Evolutionary conservation across 2,113 vertebrate genomes (phyloP).

Genomic region (Puntigrus tetrazona): DNA sequence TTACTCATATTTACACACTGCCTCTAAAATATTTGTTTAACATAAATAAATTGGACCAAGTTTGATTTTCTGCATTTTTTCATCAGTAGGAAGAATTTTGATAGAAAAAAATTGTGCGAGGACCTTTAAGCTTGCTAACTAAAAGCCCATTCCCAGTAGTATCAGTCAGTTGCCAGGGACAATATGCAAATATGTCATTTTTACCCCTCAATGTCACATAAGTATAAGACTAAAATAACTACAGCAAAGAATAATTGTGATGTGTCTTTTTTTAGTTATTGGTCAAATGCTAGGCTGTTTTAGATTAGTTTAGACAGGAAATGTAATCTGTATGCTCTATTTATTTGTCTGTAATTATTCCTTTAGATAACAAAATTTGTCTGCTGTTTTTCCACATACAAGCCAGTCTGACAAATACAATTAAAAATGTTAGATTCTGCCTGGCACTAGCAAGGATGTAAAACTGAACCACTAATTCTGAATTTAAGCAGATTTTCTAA

Average conservation of each 20-base stretch:
- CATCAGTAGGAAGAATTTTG: no score
- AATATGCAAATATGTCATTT: neutral
- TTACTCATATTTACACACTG: no score
- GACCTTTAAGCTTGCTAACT: neutral
- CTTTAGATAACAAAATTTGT: neutral
- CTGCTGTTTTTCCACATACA: neutral
- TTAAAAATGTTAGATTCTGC: neutral
- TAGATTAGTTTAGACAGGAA: neutral
- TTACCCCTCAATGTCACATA: neutral
- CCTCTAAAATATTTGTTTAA: no score
- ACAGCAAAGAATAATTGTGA: neutral
- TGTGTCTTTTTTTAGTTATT: neutral
- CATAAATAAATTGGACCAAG: no score
- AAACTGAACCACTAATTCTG: neutral
- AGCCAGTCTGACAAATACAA: neutral
- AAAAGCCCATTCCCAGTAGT: neutral
- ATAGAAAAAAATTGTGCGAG: no score
- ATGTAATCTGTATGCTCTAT: neutral
- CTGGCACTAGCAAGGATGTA: neutral
- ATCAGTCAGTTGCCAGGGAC: neutral
- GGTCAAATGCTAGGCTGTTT: neutral
- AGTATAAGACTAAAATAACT: neutral
- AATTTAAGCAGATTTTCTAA: slow-evolving; percentile 4
- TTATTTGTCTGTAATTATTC: neutral
- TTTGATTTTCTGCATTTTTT: no score